These are phyloP conservation scores for Ptilonorhynchus violaceus DNA, from an alignment of 2,113 vertebrate genomes.

Conservation along the genomic window DNA sequence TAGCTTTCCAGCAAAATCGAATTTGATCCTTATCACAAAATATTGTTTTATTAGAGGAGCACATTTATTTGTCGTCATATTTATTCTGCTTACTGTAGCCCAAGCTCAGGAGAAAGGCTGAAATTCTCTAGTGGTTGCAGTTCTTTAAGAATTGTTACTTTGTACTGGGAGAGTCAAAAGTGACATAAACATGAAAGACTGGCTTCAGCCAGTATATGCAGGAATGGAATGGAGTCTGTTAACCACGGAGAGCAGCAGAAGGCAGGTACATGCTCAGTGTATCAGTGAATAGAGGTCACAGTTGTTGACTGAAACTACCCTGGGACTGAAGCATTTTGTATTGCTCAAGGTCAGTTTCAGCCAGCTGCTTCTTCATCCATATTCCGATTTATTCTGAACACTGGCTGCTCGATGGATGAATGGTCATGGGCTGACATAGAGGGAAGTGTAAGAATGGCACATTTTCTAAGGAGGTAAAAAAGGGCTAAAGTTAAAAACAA, in stretches of 20 bases:
- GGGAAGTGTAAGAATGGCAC: rapidly evolving
- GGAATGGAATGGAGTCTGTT: background rate
- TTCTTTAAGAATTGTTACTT: background rate
- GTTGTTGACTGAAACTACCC: background rate
- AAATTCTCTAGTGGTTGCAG: background rate
- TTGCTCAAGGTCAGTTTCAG: background rate
- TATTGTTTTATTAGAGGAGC: background rate
- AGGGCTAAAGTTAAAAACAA: background rate
- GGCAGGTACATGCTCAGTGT: too few species aligned
- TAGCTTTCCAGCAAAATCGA: background rate
- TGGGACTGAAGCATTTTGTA: background rate
- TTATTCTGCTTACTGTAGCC: background rate
- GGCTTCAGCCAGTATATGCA: rapidly evolving
- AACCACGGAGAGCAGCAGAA: background rate
- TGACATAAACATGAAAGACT: background rate
- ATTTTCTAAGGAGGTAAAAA: background rate
- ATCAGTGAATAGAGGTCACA: too few species aligned
- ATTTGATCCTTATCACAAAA: background rate
- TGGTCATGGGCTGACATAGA: background rate
- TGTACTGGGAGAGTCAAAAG: background rate
- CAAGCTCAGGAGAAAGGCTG: background rate
- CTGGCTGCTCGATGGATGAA: background rate
- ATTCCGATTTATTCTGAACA: background rate
- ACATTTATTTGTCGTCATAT: background rate
- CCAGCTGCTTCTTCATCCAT: background rate